Evolutionary conservation across 2,888 invertebrate species (phyloP).

Genomic region (Spisula subtruncata): DNA sequence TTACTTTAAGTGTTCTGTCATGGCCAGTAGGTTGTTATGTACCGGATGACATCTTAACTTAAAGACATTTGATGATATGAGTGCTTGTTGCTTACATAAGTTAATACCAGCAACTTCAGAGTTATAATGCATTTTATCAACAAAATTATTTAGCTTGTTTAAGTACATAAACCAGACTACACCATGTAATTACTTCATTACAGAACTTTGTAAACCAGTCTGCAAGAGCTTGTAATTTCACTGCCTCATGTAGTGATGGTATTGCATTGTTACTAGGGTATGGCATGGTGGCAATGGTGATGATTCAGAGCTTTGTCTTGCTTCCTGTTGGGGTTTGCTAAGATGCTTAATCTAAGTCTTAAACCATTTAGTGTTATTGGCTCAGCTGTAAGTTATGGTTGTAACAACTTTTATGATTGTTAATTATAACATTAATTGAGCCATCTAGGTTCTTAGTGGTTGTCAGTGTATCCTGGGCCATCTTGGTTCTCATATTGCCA

Average conservation of each 20-base stretch:
- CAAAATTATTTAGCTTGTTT: background rate
- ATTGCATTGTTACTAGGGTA: background rate
- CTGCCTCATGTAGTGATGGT: background rate
- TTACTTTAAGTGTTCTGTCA: constrained; percentile 2
- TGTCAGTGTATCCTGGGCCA: background rate
- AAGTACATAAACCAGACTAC: background rate
- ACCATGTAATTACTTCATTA: background rate
- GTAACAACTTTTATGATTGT: background rate
- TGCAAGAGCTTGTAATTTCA: background rate
- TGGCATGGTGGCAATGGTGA: too few species aligned
- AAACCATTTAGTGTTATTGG: background rate
- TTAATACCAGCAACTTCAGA: background rate
- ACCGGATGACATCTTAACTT: background rate
- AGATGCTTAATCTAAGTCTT: background rate
- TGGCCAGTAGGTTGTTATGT: background rate
- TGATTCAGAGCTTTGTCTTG: background rate
- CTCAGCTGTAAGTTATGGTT: background rate
- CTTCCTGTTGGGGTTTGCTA: background rate
- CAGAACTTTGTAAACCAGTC: background rate
- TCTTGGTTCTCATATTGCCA: background rate
- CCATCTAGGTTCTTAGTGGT: background rate
- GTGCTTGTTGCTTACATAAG: background rate
- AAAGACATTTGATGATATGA: background rate
- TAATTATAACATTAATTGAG: background rate
- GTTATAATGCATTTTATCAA: background rate